These are phyloP conservation scores for Cryptophagus acutangulus DNA, from an alignment of 2,888 invertebrate species.

Conservation along the genomic window DNA sequence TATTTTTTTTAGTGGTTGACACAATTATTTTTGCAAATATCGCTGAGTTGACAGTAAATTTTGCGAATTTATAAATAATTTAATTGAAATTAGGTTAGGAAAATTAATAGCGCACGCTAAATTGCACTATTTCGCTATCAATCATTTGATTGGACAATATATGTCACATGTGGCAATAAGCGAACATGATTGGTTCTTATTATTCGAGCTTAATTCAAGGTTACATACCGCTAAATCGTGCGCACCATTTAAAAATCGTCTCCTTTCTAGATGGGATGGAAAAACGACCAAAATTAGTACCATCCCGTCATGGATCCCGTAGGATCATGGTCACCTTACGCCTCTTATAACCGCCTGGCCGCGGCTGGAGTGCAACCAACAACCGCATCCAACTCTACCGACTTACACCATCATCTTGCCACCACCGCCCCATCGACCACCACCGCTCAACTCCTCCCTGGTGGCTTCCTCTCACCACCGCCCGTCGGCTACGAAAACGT, in stretches of 20 bases:
- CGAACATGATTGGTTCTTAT: no score
- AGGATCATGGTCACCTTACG: conserved; percentile 81
- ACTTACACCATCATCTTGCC: conserved; percentile 64
- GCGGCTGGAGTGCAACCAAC: conserved; percentile 59
- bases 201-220: conserved; percentile 5
- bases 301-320: conserved; percentile 71
- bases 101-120: no score
- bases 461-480: conserved; percentile 69
- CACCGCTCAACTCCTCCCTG: conserved; percentile 62
- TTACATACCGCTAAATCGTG: no score
- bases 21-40: no score
- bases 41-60: no score
- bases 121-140: no score
- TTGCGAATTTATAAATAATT: no score
- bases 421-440: conserved; percentile 57
- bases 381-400: conserved; percentile 48
- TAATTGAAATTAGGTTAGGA: no score
- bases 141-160: no score
- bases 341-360: conserved; percentile 77
- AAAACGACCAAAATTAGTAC: conserved; percentile 33
- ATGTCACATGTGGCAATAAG: no score
- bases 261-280: conserved; percentile 46
- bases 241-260: no score
- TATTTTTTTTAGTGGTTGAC: no score
- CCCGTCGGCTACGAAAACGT: conserved; percentile 77